A percentile compares a stretch with the other conserved stretches of the same genome.
These are phyloP conservation scores for Abrostola triplasia DNA, from an alignment of 2,888 invertebrate genomes.

Conservation along the genomic window DNA sequence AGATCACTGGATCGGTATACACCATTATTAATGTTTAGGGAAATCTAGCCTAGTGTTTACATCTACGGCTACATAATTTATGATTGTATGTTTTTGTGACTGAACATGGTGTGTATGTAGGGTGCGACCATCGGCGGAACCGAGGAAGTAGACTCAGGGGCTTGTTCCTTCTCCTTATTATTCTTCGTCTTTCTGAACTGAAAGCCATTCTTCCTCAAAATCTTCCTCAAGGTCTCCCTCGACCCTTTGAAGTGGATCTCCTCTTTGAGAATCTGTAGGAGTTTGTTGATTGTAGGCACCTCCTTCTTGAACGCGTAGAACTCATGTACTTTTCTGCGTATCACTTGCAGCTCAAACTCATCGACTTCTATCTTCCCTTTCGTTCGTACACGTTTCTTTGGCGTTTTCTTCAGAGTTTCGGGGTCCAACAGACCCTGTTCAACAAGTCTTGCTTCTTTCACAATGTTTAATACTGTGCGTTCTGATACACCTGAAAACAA, in stretches of 20 bases:
- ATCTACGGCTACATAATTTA: conserved; percentile 53
- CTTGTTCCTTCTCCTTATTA: conserved; percentile 79
- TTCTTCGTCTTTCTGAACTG: conserved; percentile 84
- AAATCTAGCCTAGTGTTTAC: conserved; percentile 7
- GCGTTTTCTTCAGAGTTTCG: conserved; percentile 79
- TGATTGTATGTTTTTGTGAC: conserved; percentile 81
- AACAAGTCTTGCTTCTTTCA: conserved; percentile 81
- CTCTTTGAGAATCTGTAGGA: conserved; percentile 81
- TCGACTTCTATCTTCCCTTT: conserved; percentile 85
- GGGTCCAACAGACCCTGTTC: conserved; percentile 84
- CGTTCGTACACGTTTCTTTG: conserved; percentile 81
- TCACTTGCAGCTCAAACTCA: conserved; percentile 82
- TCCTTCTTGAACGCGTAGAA: conserved; percentile 85
- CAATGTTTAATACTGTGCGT: conserved; percentile 82
- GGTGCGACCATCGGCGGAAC: conserved; percentile 81
- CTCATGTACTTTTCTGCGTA: conserved; percentile 82
- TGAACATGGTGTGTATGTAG: conserved; percentile 82
- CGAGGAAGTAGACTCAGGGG: conserved; percentile 69
- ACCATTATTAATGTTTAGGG: too few relatives aligned
- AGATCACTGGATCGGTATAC: too few relatives aligned
- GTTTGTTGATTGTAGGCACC: conserved; percentile 83
- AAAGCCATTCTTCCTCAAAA: conserved; percentile 82
- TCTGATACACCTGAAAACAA: conserved; percentile 79
- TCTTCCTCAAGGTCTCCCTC: conserved; percentile 81
- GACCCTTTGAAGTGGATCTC: conserved; percentile 85